phyloP scores from a whole-genome alignment of 2,113 vertebrate species.

The Gymnarchus niloticus region DNA sequence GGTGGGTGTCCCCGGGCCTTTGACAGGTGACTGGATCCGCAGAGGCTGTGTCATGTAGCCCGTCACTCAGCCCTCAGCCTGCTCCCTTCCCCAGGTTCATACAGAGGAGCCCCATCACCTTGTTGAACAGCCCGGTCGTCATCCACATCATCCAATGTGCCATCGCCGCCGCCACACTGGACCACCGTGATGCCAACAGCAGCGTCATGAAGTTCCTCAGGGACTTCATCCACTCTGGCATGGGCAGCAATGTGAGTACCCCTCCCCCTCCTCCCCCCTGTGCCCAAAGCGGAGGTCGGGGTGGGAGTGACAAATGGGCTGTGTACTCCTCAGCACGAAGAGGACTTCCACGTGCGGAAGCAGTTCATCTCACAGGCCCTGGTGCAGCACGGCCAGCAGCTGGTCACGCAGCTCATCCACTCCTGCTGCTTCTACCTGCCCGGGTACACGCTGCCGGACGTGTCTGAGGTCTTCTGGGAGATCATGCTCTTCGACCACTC shows the following conservation, averaged over 20 bases:
- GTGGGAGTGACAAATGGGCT: not conserved
- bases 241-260: conserved; percentile 81
- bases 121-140: conserved; percentile 85
- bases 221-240: conserved; percentile 87
- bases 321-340: conserved; percentile 72
- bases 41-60: not conserved
- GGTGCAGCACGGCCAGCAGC: conserved; percentile 88
- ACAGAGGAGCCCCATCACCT: conserved; percentile 85
- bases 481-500: conserved; percentile 89
- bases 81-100: conserved; percentile 73
- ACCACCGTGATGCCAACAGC: conserved; percentile 94
- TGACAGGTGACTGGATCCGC: conserved; percentile 63
- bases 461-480: conserved; percentile 94
- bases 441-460: conserved; percentile 87
- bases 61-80: not conserved
- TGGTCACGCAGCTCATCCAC: conserved; percentile 84
- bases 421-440: conserved; percentile 95
- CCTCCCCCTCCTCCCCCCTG: not conserved
- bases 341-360: conserved; percentile 86
- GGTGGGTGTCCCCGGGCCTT: conserved; percentile 51
- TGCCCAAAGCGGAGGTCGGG: not conserved
- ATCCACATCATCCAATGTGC: conserved; percentile 92
- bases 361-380: conserved; percentile 88
- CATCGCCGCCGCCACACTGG: conserved; percentile 83
- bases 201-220: conserved; percentile 97